Conservation (phyloP, 2,113 vertebrate genomes). For the Mastomys natalensis region DNA sequence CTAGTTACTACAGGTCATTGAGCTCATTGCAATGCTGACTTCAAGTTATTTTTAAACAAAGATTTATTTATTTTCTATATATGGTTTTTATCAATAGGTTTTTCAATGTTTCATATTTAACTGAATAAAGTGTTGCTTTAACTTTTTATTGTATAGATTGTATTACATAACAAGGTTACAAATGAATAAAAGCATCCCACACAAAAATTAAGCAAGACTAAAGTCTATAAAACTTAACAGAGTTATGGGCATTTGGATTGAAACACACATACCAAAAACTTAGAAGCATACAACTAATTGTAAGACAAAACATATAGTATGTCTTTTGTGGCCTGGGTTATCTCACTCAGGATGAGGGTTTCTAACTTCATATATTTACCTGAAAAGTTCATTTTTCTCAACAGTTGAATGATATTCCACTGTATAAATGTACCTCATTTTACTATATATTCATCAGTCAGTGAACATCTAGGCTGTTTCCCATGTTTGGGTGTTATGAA, state of each 20-base stretch:
- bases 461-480: not conserved
- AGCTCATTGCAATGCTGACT: slow-evolving; percentile 1
- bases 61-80: too few species aligned
- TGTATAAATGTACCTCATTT: not conserved
- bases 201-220: not conserved
- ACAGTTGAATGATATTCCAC: not conserved
- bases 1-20: slow-evolving; percentile 33
- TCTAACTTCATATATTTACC: not conserved
- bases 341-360: not conserved
- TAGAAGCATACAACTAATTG: not conserved
- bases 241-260: not conserved
- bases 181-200: not conserved
- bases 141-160: not conserved
- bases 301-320: not conserved
- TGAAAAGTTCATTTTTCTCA: not conserved
- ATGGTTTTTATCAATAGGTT: slow-evolving; percentile 58
- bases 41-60: too few species aligned
- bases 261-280: not conserved
- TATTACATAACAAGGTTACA: not conserved
- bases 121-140: slow-evolving; percentile 7
- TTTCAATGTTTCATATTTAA: slow-evolving; percentile 45
- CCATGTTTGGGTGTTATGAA: not conserved
- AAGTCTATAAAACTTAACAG: not conserved
- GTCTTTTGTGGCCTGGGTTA: not conserved
- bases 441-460: not conserved